Evolutionary conservation across 2,888 invertebrate species (phyloP).

Genomic region (Ichneumoninae sp.): DNA sequence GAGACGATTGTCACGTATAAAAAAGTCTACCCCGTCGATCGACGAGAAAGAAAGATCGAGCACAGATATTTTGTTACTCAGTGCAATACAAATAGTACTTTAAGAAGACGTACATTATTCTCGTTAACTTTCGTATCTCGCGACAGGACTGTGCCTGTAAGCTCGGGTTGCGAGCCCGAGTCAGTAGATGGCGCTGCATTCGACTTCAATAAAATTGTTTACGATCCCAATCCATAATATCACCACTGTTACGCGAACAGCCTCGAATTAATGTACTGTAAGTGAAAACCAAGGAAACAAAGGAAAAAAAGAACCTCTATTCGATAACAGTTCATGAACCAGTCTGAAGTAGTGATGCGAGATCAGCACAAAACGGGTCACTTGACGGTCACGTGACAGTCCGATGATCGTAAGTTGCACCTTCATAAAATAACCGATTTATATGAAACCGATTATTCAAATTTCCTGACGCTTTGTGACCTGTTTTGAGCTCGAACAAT

Average conservation of each 20-base stretch:
- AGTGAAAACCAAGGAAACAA: too few relatives aligned
- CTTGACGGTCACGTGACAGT: too few relatives aligned
- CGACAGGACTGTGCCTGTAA: background rate
- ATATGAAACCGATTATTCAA: too few relatives aligned
- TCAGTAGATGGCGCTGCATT: background rate
- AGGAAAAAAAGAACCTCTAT: too few relatives aligned
- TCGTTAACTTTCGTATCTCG: background rate
- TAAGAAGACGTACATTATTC: background rate
- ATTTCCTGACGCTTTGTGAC: too few relatives aligned
- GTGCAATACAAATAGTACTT: background rate
- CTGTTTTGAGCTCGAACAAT: too few relatives aligned
- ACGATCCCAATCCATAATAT: background rate
- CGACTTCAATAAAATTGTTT: background rate
- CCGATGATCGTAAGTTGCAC: too few relatives aligned
- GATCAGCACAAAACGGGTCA: too few relatives aligned
- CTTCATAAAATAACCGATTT: too few relatives aligned
- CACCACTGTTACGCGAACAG: background rate
- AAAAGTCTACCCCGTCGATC: background rate
- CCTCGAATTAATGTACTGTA: background rate
- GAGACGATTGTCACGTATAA: background rate
- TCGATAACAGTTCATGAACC: too few relatives aligned
- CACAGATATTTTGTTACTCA: background rate
- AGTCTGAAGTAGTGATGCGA: too few relatives aligned
- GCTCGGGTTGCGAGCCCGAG: background rate
- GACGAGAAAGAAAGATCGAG: background rate